These are phyloP conservation scores for Piezodorus guildinii DNA, from an alignment of 1,140 invertebrate species.

Conservation along the genomic window DNA sequence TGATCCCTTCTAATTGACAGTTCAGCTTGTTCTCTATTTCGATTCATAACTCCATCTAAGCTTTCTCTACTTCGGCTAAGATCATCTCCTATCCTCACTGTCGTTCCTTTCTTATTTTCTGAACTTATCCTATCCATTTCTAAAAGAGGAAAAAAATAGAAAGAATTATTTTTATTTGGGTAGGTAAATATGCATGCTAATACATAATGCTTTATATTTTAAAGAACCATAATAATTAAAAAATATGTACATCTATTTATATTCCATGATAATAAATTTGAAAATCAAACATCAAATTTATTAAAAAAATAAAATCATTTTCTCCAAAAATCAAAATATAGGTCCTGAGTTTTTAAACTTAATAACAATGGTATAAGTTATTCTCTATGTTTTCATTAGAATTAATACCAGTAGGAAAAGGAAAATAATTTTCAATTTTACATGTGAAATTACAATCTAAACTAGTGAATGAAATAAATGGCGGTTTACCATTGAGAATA, in stretches of 20 bases:
- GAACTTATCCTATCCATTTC: neutral
- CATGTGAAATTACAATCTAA: no score
- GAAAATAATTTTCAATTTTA: no score
- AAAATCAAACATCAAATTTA: conserved; percentile 2
- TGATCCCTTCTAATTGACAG: neutral
- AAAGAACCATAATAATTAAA: no score
- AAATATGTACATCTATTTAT: no score
- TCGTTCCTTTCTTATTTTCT: conserved; percentile 17
- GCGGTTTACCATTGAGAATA: conserved; percentile 9
- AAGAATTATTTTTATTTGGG: no score
- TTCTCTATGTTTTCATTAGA: no score
- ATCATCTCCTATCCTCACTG: conserved; percentile 23
- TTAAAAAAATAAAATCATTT: conserved; percentile 5
- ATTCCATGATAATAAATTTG: no score
- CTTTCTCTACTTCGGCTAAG: neutral
- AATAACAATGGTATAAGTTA: no score
- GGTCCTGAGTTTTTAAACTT: neutral
- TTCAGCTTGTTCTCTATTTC: neutral
- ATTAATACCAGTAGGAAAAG: no score
- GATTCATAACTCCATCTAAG: neutral
- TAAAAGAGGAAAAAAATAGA: neutral
- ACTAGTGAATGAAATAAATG: neutral
- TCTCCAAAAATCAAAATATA: neutral
- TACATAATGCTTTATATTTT: no score
- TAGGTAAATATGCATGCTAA: no score